Evolutionary conservation across 92 coral and sea anemone species (phyloP), one percentile per base, ranked within the genome.

Genomic region (Montipora capitata): DNA sequence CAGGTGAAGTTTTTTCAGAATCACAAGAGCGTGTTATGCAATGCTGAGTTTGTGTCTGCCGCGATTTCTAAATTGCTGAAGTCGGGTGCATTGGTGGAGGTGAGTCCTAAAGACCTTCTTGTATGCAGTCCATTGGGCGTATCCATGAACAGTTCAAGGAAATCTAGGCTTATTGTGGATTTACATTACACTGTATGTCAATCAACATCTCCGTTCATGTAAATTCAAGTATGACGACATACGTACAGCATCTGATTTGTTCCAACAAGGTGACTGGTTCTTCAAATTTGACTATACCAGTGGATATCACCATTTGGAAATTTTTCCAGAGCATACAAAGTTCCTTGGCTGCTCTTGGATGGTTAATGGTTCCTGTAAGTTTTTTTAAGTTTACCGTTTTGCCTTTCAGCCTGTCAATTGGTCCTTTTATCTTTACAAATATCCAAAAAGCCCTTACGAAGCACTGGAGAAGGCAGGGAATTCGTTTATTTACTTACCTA

Each of bases 231-330:
- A 80, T 14, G 87, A 87, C 72, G 91, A 87, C 91, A 42, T 94
- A 90, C 63, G 69, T 87, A 57, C 91, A 87, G 56, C 90, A 90
- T 65, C 92, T 81, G 45, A 87, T 94, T 40, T 79, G 84, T 16
- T 79, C 88, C 17, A 78, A 40, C 48, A 52, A 11, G 86, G 88
- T 52, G 83, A 75, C 51, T 64, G 79, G 83, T 75, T 67, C 69
- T 82, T 63, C 68, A 64, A 48, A 67, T 78, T 87, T 78, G 85
- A 72, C 63, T 87, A 73, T 48, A 70, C 65, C 73, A 79, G 87
- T 56, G 94, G 94, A 3, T 87, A 87, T 71, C 92, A 91, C 77
- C 93, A 85, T 61, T 41, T 93, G 15, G 91, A 89, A 64, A 93
- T 89, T 79, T 88, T 57, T 76, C 85, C 90, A 6, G 88, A 65